These are phyloP conservation scores for Penaeus indicus DNA, from an alignment of 1,140 invertebrate species.

Conservation along the genomic window DNA sequence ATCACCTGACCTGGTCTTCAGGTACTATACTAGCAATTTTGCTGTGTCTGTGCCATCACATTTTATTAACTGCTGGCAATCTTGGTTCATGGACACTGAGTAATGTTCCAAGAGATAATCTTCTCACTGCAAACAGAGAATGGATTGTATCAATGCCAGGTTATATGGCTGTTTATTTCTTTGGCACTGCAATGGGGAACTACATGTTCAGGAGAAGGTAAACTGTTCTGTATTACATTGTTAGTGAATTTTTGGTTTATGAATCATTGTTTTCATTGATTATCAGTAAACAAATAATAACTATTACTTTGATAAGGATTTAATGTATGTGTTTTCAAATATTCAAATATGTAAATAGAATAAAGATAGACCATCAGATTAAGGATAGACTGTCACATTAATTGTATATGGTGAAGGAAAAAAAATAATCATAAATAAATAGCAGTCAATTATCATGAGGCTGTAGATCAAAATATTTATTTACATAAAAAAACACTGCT, in stretches of 20 bases:
- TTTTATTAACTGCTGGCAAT: slow-evolving; percentile 31
- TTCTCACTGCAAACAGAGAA: slow-evolving; percentile 54
- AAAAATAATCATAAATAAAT: too few species aligned
- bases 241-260: not conserved
- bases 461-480: too few species aligned
- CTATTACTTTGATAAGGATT: too few species aligned
- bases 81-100: slow-evolving; percentile 33
- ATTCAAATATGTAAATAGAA: too few species aligned
- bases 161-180: slow-evolving; percentile 44
- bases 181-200: slow-evolving; percentile 19
- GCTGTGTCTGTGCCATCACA: slow-evolving; percentile 35
- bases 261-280: not conserved
- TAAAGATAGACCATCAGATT: too few species aligned
- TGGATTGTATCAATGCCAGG: slow-evolving; percentile 56
- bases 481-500: too few species aligned
- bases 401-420: too few species aligned
- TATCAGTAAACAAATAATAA: too few species aligned
- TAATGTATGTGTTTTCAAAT: too few species aligned
- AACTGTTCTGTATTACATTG: not conserved
- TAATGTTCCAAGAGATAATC: slow-evolving; percentile 20
- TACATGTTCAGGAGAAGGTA: slow-evolving; percentile 12
- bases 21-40: not conserved
- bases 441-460: too few species aligned
- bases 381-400: too few species aligned
- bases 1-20: not conserved